Conservation (phyloP, 2,797 vertebrate species). For the Falco cherrug region DNA sequence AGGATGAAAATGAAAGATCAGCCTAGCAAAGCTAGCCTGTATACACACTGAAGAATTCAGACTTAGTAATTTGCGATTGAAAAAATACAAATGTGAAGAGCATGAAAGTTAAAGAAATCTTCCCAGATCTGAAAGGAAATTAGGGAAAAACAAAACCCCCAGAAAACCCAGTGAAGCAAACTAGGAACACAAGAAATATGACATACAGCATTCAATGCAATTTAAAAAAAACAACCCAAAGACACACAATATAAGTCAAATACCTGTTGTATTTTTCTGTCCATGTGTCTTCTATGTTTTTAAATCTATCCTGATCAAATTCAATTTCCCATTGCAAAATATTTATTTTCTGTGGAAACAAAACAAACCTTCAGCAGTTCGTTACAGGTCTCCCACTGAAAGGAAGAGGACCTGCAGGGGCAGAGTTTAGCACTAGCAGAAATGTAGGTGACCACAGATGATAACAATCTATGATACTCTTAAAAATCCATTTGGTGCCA, state of each 20-base stretch:
- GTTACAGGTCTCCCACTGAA: not conserved
- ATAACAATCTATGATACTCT: not conserved
- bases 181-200: not conserved
- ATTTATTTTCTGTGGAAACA: constrained; percentile 86
- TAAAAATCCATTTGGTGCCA: not conserved
- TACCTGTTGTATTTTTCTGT: constrained; percentile 87
- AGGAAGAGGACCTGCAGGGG: not conserved
- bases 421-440: not conserved
- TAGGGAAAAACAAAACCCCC: not conserved
- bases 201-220: not conserved
- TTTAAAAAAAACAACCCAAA: not conserved
- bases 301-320: constrained; percentile 88
- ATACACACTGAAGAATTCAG: not conserved
- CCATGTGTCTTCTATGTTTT: constrained; percentile 86
- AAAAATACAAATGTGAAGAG: not conserved
- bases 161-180: not conserved
- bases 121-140: not conserved
- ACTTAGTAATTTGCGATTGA: not conserved
- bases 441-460: not conserved
- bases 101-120: not conserved
- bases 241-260: not conserved
- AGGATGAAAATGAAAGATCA: not conserved
- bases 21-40: not conserved
- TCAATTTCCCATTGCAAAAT: constrained; percentile 91
- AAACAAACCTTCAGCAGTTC: not conserved